Evolutionary conservation across 2,113 vertebrate genomes (phyloP), one percentile per base, ranked within the genome.

Genomic region (Leucopsar rothschildi): DNA sequence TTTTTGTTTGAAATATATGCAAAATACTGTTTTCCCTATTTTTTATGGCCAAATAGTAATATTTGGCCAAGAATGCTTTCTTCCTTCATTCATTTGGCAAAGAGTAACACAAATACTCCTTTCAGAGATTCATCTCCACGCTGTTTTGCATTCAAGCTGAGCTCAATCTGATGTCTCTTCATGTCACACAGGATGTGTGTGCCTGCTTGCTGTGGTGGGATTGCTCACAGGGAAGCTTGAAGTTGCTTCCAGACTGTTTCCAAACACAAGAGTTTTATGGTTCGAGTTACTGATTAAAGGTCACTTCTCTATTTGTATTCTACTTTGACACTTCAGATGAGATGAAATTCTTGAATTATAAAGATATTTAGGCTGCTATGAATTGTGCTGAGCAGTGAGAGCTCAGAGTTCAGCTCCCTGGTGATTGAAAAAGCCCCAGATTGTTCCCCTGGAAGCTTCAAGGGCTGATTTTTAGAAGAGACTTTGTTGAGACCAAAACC

Each of bases 331-430:
- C 87, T 86, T 93, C 79, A 64, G 82, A 81, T 75, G 92, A 96
- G 90, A 71, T 88, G 39, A 88, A 95, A 86, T 90, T 94, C 79
- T 77, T 92, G 87, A 97, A 92, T 97, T 95, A 88, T 82, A 88
- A 95, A 95, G 85, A 47, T 90, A 91, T 90, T 96, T 96, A 95
- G 85, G 90, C 94, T 70, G 93, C 47, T 86, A 56, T 64, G 94
- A 86, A 91, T 60, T 91, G 89, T 71, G 71, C 90, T 88, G 81
- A 94, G 91, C 90, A 47, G 92, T 11, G 71, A 93, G 92, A 95
- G 91, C 93, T 91, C 95, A 95, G 81, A 97, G 93, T 96, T 96
- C 91, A 95, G 90, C 92, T 95, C 93, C 92, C 94, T 45, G 40
- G 28, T 88, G 95, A 91, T 72, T 91, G 16, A 53, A 91, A 86